Conservation (phyloP, 2,113 vertebrate species). For the Chaetodon auriga region DNA sequence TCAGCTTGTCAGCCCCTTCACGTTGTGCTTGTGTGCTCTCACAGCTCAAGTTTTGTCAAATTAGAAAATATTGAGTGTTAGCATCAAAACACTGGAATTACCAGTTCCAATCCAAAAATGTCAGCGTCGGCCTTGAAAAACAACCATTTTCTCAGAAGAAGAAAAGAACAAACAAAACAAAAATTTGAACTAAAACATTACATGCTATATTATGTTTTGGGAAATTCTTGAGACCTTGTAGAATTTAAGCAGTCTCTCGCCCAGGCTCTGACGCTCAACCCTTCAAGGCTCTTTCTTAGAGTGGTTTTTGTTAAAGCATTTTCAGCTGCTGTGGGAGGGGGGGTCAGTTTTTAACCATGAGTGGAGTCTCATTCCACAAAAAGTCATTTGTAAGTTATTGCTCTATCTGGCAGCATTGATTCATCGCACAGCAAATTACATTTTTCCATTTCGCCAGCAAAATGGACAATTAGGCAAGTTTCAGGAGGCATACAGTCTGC, state of each 20-base stretch:
- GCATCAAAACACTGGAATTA: constrained; percentile 1
- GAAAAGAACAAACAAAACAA: neutral
- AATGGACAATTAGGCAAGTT: constrained; percentile 27
- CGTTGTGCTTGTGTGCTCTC: neutral
- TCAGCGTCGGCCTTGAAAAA: neutral
- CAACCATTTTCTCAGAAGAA: neutral
- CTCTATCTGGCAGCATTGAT: constrained; percentile 46
- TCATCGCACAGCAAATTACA: constrained; percentile 46
- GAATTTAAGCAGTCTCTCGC: neutral
- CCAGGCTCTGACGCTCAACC: neutral
- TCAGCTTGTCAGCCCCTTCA: constrained; percentile 29
- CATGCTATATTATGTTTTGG: neutral
- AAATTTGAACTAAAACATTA: neutral
- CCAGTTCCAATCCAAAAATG: neutral
- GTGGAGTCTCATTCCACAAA: constrained; percentile 35
- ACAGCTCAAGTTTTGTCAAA: constrained; percentile 5
- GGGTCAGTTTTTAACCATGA: constrained; percentile 10
- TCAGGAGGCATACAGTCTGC: neutral
- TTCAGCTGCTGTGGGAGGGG: constrained; percentile 21
- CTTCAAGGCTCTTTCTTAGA: constrained; percentile 1
- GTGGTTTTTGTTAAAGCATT: constrained; percentile 29
- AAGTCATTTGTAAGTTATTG: constrained; percentile 49
- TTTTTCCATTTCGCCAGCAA: constrained; percentile 43
- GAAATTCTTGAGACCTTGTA: neutral
- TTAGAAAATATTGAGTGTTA: constrained; percentile 3